A percentile compares a stretch with the other conserved stretches of the same genome.
Conservation (phyloP, 2,888 invertebrate genomes). For the Oxycera nigricornis region DNA sequence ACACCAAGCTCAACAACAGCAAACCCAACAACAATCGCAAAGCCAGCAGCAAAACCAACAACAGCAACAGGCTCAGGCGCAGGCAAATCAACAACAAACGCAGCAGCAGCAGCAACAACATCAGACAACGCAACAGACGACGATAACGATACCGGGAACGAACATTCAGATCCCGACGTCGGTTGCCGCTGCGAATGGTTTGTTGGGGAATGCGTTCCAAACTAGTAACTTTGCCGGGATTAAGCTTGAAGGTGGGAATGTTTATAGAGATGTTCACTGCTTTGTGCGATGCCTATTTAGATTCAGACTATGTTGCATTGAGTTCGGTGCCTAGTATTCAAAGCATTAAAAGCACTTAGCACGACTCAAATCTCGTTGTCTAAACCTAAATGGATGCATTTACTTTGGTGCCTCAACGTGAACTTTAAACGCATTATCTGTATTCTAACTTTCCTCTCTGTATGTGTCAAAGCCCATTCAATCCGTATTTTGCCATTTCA, state of each 20-base stretch:
- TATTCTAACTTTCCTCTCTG: too few relatives aligned
- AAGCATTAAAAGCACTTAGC: too few relatives aligned
- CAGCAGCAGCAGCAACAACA: conserved; percentile 54
- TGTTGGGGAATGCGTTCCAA: conserved; percentile 55
- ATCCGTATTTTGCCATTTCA: background rate
- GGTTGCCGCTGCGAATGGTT: conserved; percentile 59
- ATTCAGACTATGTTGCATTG: too few relatives aligned
- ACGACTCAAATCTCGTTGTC: too few relatives aligned
- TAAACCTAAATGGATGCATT: too few relatives aligned
- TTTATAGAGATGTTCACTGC: conserved; percentile 11
- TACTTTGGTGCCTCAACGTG: too few relatives aligned
- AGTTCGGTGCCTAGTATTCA: too few relatives aligned
- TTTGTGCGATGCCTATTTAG: too few relatives aligned
- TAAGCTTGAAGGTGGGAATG: conserved; percentile 49
- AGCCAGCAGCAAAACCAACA: conserved; percentile 44
- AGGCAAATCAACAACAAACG: conserved; percentile 43
- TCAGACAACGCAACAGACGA: conserved; percentile 52
- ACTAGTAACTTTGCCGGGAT: conserved; percentile 46
- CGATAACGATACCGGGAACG: conserved; percentile 61
- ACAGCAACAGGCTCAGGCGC: conserved; percentile 44
- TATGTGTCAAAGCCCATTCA: too few relatives aligned
- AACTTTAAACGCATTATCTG: too few relatives aligned
- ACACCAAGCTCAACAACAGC: conserved; percentile 55
- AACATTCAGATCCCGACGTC: conserved; percentile 61
- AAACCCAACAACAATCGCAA: conserved; percentile 50